Percentiles rank a stretch among this genome's conserved stretches.
Conservation (phyloP, 1,140 invertebrate species). For the Coboldia fuscipes region DNA sequence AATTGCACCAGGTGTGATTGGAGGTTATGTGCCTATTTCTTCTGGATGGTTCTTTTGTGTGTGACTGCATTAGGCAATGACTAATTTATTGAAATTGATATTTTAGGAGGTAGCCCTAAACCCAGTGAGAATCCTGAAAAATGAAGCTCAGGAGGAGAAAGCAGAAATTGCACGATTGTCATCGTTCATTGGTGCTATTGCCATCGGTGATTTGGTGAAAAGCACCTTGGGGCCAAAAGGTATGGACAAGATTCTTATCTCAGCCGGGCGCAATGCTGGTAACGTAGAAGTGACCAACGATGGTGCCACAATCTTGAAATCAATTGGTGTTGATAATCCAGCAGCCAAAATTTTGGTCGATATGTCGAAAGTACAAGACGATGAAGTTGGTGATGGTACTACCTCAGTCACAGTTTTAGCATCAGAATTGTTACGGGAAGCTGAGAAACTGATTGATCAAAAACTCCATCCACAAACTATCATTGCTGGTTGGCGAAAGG, state of each 20-base stretch:
- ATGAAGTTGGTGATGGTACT: constrained; percentile 99
- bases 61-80: too few species aligned
- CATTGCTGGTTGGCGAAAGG: constrained; percentile 82
- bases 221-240: constrained; percentile 97
- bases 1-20: too few species aligned
- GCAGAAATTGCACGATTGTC: constrained; percentile 88
- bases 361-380: constrained; percentile 96
- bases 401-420: constrained; percentile 96
- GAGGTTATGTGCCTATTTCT: too few species aligned
- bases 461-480: constrained; percentile 98
- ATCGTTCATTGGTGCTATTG: constrained; percentile 93
- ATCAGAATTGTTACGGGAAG: constrained; percentile 84
- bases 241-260: constrained; percentile 98
- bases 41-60: too few species aligned
- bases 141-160: constrained; percentile 94
- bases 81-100: too few species aligned
- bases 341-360: constrained; percentile 97
- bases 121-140: constrained; percentile 81
- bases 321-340: constrained; percentile 95
- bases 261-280: constrained; percentile 57
- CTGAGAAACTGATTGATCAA: constrained; percentile 81
- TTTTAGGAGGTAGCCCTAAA: constrained; percentile 60
- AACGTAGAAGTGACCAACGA: constrained; percentile 95
- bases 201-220: constrained; percentile 95
- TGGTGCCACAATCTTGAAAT: constrained; percentile 94